phyloP scores from a whole-genome alignment of 92 coral and sea anemone species.

The Siderastrea siderea region DNA sequence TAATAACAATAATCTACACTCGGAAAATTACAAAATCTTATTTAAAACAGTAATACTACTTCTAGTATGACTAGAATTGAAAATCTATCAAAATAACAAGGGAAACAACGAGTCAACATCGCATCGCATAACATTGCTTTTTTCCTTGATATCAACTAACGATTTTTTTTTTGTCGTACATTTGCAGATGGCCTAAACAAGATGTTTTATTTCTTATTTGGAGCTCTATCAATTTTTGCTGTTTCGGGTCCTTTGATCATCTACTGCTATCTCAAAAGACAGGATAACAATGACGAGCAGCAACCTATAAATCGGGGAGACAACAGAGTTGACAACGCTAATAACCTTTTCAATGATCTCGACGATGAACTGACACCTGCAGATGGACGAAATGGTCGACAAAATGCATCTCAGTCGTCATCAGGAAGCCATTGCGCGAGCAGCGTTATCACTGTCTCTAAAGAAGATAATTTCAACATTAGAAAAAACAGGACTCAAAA shows the following conservation, averaged over 20 bases:
- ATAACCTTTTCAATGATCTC: neutral
- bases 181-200: neutral
- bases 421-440: neutral
- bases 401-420: neutral
- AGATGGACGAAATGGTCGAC: neutral
- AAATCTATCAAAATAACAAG: too few species aligned
- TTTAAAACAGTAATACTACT: too few species aligned
- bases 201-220: neutral
- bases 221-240: neutral
- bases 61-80: too few species aligned
- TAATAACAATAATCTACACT: too few species aligned
- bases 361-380: neutral
- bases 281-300: neutral
- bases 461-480: neutral
- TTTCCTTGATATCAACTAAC: neutral
- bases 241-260: neutral
- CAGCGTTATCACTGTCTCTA: neutral
- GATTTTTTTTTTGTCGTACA: neutral
- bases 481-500: too few species aligned
- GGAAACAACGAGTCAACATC: too few species aligned
- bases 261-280: neutral
- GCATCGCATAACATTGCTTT: too few species aligned
- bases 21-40: too few species aligned
- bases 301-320: neutral
- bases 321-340: neutral